phyloP scores from a whole-genome alignment of 2,888 invertebrate species.

The Nowickia ferox region DNA sequence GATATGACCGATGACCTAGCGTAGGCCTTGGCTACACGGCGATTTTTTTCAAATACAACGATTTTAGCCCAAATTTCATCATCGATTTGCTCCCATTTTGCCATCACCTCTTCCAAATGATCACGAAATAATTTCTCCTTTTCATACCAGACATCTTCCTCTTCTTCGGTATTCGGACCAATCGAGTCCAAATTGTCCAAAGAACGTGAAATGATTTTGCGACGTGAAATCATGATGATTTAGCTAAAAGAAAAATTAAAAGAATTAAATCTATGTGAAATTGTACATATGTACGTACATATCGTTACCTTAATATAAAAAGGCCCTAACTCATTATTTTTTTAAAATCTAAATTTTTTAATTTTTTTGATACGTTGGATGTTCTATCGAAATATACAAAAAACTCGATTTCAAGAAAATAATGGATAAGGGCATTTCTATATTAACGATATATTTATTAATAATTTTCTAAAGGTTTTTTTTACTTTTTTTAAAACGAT shows the following conservation, averaged over 20 bases:
- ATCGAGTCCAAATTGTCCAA: constrained; percentile 93
- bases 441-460: background rate
- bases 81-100: constrained; percentile 98
- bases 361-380: background rate
- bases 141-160: constrained; percentile 93
- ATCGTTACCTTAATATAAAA: too few species aligned
- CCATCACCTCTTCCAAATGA: constrained; percentile 97
- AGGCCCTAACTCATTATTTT: too few species aligned
- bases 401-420: too few species aligned
- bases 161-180: constrained; percentile 89
- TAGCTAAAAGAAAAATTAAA: constrained; percentile 54
- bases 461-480: background rate
- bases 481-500: background rate
- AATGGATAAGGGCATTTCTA: too few species aligned
- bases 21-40: constrained; percentile 98
- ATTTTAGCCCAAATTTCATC: constrained; percentile 99
- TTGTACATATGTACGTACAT: background rate
- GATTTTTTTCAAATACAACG: constrained; percentile 96
- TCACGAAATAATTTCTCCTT: constrained; percentile 97
- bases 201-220: constrained; percentile 94
- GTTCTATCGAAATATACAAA: too few species aligned
- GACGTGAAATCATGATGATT: constrained; percentile 92
- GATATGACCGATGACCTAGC: constrained; percentile 97
- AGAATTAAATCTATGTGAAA: constrained; percentile 10
- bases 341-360: background rate